Base-by-base conservation (phyloP, 2,888 invertebrate species). In the Amphipoea lucens region DNA sequence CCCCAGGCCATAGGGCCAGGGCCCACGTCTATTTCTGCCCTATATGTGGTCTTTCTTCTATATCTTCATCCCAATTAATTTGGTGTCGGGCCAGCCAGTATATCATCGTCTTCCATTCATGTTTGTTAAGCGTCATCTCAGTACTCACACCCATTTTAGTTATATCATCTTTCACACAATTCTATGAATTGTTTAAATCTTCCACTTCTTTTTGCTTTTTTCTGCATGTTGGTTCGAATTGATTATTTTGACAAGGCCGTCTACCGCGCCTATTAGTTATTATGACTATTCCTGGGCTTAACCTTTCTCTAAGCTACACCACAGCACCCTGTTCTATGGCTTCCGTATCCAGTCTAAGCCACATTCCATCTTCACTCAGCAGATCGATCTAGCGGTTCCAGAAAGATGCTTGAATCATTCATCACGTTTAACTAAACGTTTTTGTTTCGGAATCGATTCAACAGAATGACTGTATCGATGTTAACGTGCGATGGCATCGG, bases 401-500 rank as follows among this genome's bases (percentile, higher is more conserved):
- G 40, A n/a, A 57, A 40, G 81, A 79, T 81, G 81, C 45, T 65
- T 54, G 65, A 51, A 57, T 73, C 48, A 51, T 51, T 67, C 23
- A 36, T 14, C 40, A 40, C n/a, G 29, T 23, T 82, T 54, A 62
- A 45, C 51, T 14, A 63, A 72, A 68, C 36, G 48, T 73, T 69
- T 84, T 78, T 60, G 62, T 66, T 84, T 68, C 63, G 45, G 67
- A 57, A 71, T 79, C 63, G 67, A 83, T 75, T 68, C 6, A 71
- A 71, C 14, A 68, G 6, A 69, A 72, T 36, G 73, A 70, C 81
- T 67, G 81, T 80, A 75, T 69, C 40, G 75, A 69, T 83, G 23
- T 57, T 54, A 68, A 80, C 72, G 51, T 81, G 65, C 29, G 66
- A 82, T 72, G 72, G 54, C 72, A 83, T 81, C 29, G 81, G 17